Percentiles rank a stretch among this genome's conserved stretches.
Evolutionary conservation across 1,140 invertebrate species (phyloP).

Genomic region (Brachionus paranguensis): DNA sequence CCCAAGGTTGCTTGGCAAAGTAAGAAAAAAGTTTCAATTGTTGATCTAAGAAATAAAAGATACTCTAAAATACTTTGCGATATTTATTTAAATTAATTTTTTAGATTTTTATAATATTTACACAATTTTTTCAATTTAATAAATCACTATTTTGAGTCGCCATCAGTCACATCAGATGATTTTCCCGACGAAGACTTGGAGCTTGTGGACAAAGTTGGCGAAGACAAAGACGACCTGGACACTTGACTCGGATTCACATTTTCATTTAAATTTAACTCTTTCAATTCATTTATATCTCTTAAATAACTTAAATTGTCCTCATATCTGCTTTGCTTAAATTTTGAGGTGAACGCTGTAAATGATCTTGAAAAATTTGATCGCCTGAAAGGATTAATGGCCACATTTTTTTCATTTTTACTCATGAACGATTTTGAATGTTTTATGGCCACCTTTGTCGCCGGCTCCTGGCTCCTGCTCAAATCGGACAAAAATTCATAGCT

Average conservation of each 20-base stretch:
- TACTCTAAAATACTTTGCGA: not conserved
- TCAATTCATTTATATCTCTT: constrained; percentile 9
- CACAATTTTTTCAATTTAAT: not conserved
- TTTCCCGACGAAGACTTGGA: not conserved
- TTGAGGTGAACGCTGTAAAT: not conserved
- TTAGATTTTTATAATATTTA: not conserved
- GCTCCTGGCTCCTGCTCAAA: not conserved
- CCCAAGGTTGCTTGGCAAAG: too few species aligned
- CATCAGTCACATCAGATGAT: not conserved
- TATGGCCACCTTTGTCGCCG: not conserved
- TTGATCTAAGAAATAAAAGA: too few species aligned
- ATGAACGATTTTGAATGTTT: constrained; percentile 29
- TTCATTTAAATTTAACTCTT: constrained; percentile 11
- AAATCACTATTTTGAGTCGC: not conserved
- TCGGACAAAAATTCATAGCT: constrained; percentile 37
- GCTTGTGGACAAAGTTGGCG: not conserved
- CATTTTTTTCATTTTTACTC: not conserved
- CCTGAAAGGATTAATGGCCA: not conserved
- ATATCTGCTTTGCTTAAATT: not conserved
- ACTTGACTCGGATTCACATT: not conserved
- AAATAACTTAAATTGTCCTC: not conserved
- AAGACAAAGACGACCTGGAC: not conserved
- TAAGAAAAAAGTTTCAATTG: too few species aligned
- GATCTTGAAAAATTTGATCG: constrained; percentile 21
- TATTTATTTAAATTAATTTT: not conserved